phyloP scores from a whole-genome alignment of 2,113 vertebrate genomes.

The Cyrtonyx montezumae region DNA sequence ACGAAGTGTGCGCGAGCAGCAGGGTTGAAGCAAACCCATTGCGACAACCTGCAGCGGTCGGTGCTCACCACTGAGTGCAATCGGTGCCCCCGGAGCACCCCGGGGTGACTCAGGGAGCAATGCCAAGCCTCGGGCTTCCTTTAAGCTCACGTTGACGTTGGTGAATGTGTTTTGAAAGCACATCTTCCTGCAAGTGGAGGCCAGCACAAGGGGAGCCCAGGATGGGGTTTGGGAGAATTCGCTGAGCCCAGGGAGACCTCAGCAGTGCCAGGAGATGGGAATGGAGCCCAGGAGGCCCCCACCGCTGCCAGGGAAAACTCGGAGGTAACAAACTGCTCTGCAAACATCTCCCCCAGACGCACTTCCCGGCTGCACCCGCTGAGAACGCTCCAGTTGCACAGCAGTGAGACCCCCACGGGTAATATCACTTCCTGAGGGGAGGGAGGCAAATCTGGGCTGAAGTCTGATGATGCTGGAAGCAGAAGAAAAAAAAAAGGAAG shows the following conservation, averaged over 20 bases:
- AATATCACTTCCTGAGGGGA: fast-evolving
- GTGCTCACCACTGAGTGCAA: neutral
- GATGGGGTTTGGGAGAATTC: neutral
- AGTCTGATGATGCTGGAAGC: neutral
- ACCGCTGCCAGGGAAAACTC: neutral
- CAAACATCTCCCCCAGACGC: neutral
- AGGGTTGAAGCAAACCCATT: neutral
- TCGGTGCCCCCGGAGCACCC: neutral
- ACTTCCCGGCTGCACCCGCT: neutral
- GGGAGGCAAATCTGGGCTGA: fast-evolving
- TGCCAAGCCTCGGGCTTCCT: neutral
- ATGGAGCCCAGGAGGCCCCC: neutral
- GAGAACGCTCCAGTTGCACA: neutral
- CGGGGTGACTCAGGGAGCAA: neutral
- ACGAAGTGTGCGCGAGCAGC: fast-evolving
- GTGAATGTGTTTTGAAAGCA: neutral
- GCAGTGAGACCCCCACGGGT: neutral
- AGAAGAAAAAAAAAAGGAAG: too few relatives aligned
- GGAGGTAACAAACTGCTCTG: neutral
- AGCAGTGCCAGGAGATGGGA: neutral
- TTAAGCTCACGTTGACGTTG: neutral
- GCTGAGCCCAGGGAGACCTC: neutral
- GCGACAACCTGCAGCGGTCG: neutral
- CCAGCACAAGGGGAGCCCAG: fast-evolving
- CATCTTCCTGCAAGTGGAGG: neutral